Conservation (phyloP, 1,140 invertebrate genomes). For the Pantala flavescens region DNA sequence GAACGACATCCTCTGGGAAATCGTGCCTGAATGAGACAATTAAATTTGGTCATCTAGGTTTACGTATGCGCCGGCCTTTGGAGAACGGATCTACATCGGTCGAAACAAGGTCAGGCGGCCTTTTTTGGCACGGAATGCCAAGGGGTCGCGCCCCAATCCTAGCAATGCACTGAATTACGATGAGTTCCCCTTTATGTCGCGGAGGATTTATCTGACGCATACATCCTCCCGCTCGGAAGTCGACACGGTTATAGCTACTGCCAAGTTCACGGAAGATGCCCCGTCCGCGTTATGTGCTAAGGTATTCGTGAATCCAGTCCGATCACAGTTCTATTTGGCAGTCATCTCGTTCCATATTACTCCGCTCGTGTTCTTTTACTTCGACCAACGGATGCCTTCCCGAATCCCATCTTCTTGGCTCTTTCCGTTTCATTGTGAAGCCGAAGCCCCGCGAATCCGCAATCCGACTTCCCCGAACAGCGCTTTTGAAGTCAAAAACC, state of each 20-base stretch:
- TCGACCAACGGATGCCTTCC: no score
- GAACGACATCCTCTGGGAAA: no score
- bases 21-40: no score
- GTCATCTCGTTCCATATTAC: neutral
- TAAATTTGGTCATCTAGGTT: no score
- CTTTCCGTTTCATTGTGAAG: no score
- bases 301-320: neutral
- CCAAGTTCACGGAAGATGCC: neutral
- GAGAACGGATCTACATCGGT: neutral
- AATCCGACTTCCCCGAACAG: no score
- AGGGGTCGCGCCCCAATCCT: neutral
- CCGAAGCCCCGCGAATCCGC: no score
- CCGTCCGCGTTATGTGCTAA: neutral
- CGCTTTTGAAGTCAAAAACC: no score
- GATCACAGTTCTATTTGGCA: neutral
- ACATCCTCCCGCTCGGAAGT: neutral
- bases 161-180: neutral
- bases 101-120: neutral
- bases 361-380: neutral
- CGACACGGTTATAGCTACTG: neutral
- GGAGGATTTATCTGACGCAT: neutral
- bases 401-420: no score
- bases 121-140: neutral
- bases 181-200: neutral
- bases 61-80: no score